Evolutionary conservation across 2,888 invertebrate genomes (phyloP).

Genomic region (Amblyjoppa fuscipennis): DNA sequence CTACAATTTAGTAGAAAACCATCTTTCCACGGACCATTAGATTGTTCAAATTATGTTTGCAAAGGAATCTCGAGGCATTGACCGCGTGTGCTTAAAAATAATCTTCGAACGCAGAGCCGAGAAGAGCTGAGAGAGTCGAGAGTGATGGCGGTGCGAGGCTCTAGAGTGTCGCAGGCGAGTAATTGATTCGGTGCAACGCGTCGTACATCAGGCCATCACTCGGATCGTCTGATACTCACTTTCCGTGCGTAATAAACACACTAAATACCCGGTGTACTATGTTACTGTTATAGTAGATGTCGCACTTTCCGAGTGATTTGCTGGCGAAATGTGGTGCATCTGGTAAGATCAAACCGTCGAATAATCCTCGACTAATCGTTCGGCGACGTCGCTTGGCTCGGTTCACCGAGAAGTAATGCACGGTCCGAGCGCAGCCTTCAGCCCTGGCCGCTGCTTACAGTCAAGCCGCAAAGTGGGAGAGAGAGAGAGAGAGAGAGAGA

Average conservation of each 20-base stretch:
- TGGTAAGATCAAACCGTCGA: slow-evolving; percentile 69
- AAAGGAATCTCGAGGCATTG: background rate
- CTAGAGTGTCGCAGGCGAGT: slow-evolving; percentile 29
- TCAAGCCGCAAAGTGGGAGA: slow-evolving; percentile 19
- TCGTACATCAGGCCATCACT: slow-evolving; percentile 55
- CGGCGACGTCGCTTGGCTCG: slow-evolving; percentile 61
- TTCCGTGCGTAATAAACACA: background rate
- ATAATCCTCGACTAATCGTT: slow-evolving; percentile 68
- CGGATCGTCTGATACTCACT: slow-evolving; percentile 10
- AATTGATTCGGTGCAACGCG: slow-evolving; percentile 64
- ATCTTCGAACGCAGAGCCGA: slow-evolving; percentile 17
- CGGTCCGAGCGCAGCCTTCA: background rate
- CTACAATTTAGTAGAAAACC: background rate
- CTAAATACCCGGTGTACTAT: slow-evolving; percentile 23
- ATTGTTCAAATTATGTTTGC: background rate
- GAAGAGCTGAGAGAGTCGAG: background rate
- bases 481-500: slow-evolving; percentile 16
- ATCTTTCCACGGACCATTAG: background rate
- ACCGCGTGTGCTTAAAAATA: slow-evolving; percentile 13
- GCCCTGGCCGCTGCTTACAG: slow-evolving; percentile 1
- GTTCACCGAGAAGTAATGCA: slow-evolving; percentile 53
- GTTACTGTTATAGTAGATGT: slow-evolving; percentile 50
- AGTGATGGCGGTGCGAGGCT: slow-evolving; percentile 2
- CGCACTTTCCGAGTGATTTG: slow-evolving; percentile 60
- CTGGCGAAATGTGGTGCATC: slow-evolving; percentile 64